Conservation (phyloP, 2,888 invertebrate genomes). For the Andrena minutula region DNA sequence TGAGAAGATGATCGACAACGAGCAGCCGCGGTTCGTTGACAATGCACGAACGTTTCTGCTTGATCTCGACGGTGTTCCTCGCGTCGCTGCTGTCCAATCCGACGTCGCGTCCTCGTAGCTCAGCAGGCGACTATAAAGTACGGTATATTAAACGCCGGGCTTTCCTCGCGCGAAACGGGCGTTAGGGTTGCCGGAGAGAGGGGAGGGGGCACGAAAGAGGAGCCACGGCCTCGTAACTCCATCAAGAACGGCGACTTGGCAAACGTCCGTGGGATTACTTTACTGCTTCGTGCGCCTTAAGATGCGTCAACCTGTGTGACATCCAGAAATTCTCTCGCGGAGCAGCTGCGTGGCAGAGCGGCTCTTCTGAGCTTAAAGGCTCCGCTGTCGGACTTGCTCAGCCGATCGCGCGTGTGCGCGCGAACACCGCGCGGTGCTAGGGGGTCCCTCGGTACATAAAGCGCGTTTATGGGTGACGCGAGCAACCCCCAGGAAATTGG, state of each 20-base stretch:
- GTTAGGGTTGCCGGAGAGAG: background rate
- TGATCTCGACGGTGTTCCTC: background rate
- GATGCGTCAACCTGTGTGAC: constrained; percentile 33
- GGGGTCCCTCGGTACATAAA: background rate
- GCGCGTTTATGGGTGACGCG: constrained; percentile 5
- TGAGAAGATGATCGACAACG: background rate
- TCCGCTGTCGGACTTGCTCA: constrained; percentile 19
- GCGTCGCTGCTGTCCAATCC: constrained; percentile 27
- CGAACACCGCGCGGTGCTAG: background rate
- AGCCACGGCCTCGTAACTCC: constrained; percentile 64
- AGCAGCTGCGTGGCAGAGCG: constrained; percentile 23
- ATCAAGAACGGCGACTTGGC: constrained; percentile 69
- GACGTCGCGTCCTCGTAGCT: constrained; percentile 23
- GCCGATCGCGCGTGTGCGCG: constrained; percentile 21
- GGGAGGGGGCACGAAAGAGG: constrained; percentile 34
- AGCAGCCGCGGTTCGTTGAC: constrained; percentile 1
- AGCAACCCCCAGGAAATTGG: background rate
- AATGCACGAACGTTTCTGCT: constrained; percentile 10
- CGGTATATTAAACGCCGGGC: constrained; percentile 58
- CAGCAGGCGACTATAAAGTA: constrained; percentile 41
- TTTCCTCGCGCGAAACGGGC: constrained; percentile 60
- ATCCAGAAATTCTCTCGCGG: constrained; percentile 31
- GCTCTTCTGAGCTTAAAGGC: constrained; percentile 28
- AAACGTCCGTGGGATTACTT: constrained; percentile 67
- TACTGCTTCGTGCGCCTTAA: constrained; percentile 43